phyloP scores from a whole-genome alignment of 2,113 vertebrate species.

The Rana temporaria region DNA sequence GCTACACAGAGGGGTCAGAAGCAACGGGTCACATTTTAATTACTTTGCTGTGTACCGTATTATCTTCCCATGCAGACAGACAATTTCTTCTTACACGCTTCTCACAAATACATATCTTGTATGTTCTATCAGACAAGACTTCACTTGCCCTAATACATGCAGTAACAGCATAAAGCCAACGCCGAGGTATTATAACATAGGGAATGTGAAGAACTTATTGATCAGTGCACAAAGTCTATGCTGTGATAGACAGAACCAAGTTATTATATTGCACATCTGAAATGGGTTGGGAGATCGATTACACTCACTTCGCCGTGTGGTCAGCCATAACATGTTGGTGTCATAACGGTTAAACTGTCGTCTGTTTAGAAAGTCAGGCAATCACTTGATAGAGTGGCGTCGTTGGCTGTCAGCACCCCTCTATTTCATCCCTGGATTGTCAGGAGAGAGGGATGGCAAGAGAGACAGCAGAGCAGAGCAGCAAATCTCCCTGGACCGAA shows the following conservation, averaged over 20 bases:
- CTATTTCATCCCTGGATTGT: conserved; percentile 39
- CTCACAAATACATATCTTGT: too few species aligned
- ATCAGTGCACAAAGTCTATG: not conserved
- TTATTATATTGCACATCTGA: not conserved
- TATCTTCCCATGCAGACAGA: too few species aligned
- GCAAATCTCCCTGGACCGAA: conserved; percentile 54
- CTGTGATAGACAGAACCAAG: not conserved
- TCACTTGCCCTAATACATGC: too few species aligned
- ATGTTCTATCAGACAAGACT: too few species aligned
- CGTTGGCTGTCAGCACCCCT: conserved; percentile 50
- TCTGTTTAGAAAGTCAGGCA: conserved; percentile 46
- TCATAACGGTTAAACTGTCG: conserved; percentile 24
- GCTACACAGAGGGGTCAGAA: too few species aligned
- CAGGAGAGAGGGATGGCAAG: conserved; percentile 49
- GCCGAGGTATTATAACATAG: not conserved
- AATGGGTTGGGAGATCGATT: not conserved
- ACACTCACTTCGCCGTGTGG: not conserved
- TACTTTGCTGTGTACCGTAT: too few species aligned
- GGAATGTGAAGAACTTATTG: not conserved
- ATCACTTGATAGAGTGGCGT: conserved; percentile 36
- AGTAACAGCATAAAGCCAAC: too few species aligned
- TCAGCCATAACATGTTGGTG: not conserved
- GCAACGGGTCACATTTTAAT: too few species aligned
- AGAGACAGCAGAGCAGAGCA: conserved; percentile 40
- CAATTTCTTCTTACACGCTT: too few species aligned